These are phyloP conservation scores for Spodoptera litura DNA, from an alignment of 1,140 invertebrate species.

Conservation along the genomic window DNA sequence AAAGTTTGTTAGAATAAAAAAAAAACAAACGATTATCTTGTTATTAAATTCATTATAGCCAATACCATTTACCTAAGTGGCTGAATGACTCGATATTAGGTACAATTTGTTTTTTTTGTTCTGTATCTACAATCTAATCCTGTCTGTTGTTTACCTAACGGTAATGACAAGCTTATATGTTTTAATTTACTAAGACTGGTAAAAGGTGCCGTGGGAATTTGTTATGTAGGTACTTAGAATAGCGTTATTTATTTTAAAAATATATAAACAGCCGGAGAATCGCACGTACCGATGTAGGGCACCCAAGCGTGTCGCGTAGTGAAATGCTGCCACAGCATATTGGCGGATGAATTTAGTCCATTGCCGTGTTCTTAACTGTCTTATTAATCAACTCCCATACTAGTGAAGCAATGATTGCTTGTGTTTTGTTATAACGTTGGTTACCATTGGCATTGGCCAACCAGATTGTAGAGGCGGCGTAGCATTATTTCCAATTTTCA, in stretches of 20 bases:
- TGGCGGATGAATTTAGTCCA: background rate
- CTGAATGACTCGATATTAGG: too few species aligned
- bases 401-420: background rate
- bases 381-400: background rate
- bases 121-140: too few species aligned
- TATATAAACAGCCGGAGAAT: slow-evolving; percentile 1
- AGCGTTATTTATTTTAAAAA: background rate
- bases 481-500: slow-evolving; percentile 37
- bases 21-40: too few species aligned
- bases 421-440: background rate
- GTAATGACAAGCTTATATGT: too few species aligned
- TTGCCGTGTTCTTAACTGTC: background rate
- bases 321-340: background rate
- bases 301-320: slow-evolving; percentile 40
- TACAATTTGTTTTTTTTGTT: too few species aligned
- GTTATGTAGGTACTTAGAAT: too few species aligned
- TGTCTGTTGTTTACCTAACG: background rate
- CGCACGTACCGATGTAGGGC: slow-evolving; percentile 28
- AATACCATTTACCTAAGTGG: too few species aligned
- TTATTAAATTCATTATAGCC: too few species aligned
- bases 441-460: background rate
- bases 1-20: too few species aligned
- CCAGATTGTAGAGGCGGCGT: slow-evolving; percentile 23
- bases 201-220: background rate
- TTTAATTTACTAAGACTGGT: background rate